A percentile compares a stretch with the other conserved stretches of the same genome.
Evolutionary conservation across 2,797 vertebrate genomes (phyloP).

Genomic region (Eospalax fontanierii): DNA sequence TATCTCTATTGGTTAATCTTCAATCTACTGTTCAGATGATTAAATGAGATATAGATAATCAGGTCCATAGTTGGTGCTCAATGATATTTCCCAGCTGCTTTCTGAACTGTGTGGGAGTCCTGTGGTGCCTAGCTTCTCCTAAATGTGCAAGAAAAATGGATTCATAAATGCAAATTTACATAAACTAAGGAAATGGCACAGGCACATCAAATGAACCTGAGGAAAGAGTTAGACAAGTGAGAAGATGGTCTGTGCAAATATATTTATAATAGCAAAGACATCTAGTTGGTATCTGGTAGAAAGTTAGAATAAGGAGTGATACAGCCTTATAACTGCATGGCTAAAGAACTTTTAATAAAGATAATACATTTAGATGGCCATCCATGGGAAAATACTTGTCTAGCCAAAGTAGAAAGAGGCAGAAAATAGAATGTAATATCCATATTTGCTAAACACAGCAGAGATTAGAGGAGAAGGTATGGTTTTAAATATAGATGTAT

Average conservation of each 20-base stretch:
- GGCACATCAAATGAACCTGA: background rate
- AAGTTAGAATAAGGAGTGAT: background rate
- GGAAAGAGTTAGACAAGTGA: background rate
- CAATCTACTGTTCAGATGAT: background rate
- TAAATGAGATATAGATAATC: background rate
- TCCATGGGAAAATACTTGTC: background rate
- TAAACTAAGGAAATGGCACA: background rate
- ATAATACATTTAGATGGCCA: background rate
- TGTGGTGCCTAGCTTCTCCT: background rate
- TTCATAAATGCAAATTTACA: background rate
- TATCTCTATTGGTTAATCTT: background rate
- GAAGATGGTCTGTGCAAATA: background rate
- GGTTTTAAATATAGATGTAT: background rate
- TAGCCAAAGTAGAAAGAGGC: background rate
- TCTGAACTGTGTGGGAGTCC: background rate
- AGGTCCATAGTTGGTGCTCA: background rate
- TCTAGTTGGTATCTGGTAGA: slow-evolving; percentile 2
- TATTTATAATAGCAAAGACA: slow-evolving; percentile 11
- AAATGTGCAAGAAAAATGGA: background rate
- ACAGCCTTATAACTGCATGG: background rate
- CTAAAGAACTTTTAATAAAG: background rate
- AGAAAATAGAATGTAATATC: background rate
- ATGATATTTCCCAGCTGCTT: background rate
- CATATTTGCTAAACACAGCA: background rate
- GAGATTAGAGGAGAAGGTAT: background rate